Evolutionary conservation across 2,888 invertebrate species (phyloP).

Genomic region (Drosophila pegasa): DNA sequence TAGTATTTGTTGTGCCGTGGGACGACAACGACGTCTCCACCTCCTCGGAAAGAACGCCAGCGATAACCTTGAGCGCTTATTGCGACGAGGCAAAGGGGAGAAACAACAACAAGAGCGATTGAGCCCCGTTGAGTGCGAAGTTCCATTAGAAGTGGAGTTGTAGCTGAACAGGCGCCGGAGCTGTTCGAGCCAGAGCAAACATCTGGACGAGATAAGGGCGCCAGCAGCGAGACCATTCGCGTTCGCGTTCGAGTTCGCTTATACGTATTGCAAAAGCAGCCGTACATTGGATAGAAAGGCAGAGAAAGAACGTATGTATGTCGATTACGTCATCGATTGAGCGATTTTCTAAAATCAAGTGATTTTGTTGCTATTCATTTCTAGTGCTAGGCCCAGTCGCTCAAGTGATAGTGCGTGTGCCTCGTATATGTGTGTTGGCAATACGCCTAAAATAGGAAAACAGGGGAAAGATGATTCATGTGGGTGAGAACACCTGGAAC

Average conservation of each 20-base stretch:
- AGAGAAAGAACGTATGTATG: conserved; percentile 56
- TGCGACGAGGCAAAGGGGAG: conserved; percentile 27
- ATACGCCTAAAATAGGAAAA: conserved; percentile 58
- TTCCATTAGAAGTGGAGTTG: conserved; percentile 44
- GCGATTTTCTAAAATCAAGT: conserved; percentile 50
- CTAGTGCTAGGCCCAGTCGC: conserved; percentile 44
- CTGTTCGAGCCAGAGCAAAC: conserved; percentile 57
- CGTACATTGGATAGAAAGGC: conserved; percentile 30
- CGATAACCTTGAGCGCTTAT: conserved; percentile 65
- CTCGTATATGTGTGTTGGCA: conserved; percentile 39
- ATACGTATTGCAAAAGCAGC: conserved; percentile 60
- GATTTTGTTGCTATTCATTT: conserved; percentile 58
- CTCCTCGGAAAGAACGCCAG: conserved; percentile 28
- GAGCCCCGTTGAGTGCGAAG: conserved; percentile 27
- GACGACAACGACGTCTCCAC: conserved; percentile 65
- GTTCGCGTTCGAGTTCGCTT: conserved; percentile 20
- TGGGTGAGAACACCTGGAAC: conserved; percentile 98
- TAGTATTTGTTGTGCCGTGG: conserved; percentile 65
- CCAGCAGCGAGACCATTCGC: conserved; percentile 16
- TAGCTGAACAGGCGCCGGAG: conserved; percentile 34
- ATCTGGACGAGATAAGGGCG: conserved; percentile 75
- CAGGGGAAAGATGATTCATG: conserved; percentile 85
- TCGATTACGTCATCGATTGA: conserved; percentile 76
- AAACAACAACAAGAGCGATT: conserved; percentile 21
- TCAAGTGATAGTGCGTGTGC: conserved; percentile 15